Percentiles rank a stretch among this genome's conserved stretches.
phyloP scores from a whole-genome alignment of 2,888 invertebrate species.

The Calameuta pallipes region DNA sequence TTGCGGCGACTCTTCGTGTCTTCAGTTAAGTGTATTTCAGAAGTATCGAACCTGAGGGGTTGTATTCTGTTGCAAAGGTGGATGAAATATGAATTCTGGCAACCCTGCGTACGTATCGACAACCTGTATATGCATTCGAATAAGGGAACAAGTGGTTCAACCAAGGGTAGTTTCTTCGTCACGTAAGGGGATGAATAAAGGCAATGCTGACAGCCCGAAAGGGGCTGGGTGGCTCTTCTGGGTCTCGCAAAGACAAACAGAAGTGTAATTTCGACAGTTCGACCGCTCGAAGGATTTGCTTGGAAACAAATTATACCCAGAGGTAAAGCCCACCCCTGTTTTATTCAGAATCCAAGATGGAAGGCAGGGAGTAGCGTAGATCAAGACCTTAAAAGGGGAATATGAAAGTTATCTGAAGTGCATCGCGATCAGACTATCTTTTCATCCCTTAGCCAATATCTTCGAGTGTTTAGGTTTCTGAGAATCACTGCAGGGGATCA shows the following conservation, averaged over 20 bases:
- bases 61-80: slow-evolving; percentile 12
- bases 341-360: background rate
- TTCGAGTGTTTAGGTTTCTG: background rate
- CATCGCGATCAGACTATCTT: background rate
- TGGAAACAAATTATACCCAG: background rate
- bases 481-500: background rate
- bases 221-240: too few species aligned
- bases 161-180: background rate
- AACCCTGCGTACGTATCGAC: background rate
- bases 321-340: background rate
- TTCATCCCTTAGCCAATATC: background rate
- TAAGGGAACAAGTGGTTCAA: background rate
- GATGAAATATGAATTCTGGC: slow-evolving; percentile 9
- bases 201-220: background rate
- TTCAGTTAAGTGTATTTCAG: slow-evolving; percentile 8
- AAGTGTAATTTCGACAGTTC: slow-evolving; percentile 19
- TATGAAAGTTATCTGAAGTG: background rate
- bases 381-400: background rate
- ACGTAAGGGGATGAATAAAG: background rate
- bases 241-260: slow-evolving; percentile 10
- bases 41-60: slow-evolving; percentile 3
- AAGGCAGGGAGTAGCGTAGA: background rate
- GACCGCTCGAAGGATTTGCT: background rate
- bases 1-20: slow-evolving; percentile 7
- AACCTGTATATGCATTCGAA: background rate